phyloP scores from a whole-genome alignment of 2,113 vertebrate species.

The Clarias macrocephalus region DNA sequence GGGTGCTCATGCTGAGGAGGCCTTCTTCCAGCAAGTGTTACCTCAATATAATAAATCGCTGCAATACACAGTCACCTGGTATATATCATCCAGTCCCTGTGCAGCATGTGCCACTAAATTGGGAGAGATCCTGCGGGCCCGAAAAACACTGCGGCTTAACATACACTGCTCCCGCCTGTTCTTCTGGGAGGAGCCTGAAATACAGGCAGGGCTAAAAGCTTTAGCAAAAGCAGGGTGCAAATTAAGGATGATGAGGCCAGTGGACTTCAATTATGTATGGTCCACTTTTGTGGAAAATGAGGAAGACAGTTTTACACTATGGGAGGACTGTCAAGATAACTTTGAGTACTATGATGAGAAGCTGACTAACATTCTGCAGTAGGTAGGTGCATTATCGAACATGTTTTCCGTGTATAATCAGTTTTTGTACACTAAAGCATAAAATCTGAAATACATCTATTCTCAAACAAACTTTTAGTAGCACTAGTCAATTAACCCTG shows the following conservation, averaged over 20 bases:
- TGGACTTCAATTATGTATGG: conserved; percentile 90
- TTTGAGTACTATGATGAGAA: conserved; percentile 87
- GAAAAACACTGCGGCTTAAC: conserved; percentile 81
- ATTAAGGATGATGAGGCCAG: conserved; percentile 90
- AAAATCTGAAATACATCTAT: not conserved
- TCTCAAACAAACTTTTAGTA: not conserved
- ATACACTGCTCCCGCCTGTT: conserved; percentile 88
- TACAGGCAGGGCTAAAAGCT: conserved; percentile 78
- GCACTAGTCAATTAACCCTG: not conserved
- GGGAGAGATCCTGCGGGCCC: conserved; percentile 70
- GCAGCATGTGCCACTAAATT: conserved; percentile 79
- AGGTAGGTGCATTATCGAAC: conserved; percentile 45
- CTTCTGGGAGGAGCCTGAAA: conserved; percentile 89
- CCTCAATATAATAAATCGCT: conserved; percentile 72
- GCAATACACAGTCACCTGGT: conserved; percentile 85
- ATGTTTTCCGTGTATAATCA: not conserved
- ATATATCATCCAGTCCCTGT: conserved; percentile 91
- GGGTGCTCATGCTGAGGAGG: conserved; percentile 85
- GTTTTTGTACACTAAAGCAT: too few relatives aligned
- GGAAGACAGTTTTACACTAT: conserved; percentile 82
- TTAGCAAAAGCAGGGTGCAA: conserved; percentile 78
- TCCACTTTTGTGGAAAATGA: conserved; percentile 93
- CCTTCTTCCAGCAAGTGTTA: conserved; percentile 88
- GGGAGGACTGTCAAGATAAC: conserved; percentile 96
- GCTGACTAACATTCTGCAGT: conserved; percentile 82